Conservation (phyloP, 2,888 invertebrate genomes). For the Prosopocoilus inquinatus region DNA sequence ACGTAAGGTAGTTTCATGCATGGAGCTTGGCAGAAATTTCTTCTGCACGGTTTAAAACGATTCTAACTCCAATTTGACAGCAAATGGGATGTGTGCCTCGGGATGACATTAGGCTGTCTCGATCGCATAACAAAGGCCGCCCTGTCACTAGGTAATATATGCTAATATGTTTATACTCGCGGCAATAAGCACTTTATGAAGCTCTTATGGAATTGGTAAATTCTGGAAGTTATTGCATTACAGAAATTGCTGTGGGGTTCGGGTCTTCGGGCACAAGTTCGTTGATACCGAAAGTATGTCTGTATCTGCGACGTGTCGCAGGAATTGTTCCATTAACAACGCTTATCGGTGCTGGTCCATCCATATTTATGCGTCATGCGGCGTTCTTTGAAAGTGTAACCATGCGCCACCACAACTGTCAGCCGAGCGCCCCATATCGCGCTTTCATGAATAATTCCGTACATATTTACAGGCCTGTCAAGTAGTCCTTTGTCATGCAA, state of each 20-base stretch:
- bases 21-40: not conserved
- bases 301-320: slow-evolving; percentile 14
- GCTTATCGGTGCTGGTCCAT: slow-evolving; percentile 28
- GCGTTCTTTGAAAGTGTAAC: slow-evolving; percentile 49
- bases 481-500: slow-evolving; percentile 54
- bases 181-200: slow-evolving; percentile 41
- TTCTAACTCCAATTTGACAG: slow-evolving; percentile 48
- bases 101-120: slow-evolving; percentile 51
- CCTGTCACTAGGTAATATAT: slow-evolving; percentile 52
- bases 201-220: slow-evolving; percentile 34
- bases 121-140: slow-evolving; percentile 49
- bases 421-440: slow-evolving; percentile 46
- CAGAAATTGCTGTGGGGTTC: slow-evolving; percentile 9
- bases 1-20: no score
- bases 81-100: slow-evolving; percentile 50
- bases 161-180: slow-evolving; percentile 49
- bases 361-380: slow-evolving; percentile 46
- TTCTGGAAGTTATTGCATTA: slow-evolving; percentile 27
- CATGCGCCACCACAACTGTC: slow-evolving; percentile 48
- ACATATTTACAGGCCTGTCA: slow-evolving; percentile 54
- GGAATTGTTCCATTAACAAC: slow-evolving; percentile 31
- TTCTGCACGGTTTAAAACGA: slow-evolving; percentile 39
- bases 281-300: not conserved
- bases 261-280: not conserved
- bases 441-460: slow-evolving; percentile 54